Percentiles rank a stretch among this genome's conserved stretches.
These are phyloP conservation scores for Brachyistius frenatus DNA, from an alignment of 2,113 vertebrate genomes.

Conservation along the genomic window DNA sequence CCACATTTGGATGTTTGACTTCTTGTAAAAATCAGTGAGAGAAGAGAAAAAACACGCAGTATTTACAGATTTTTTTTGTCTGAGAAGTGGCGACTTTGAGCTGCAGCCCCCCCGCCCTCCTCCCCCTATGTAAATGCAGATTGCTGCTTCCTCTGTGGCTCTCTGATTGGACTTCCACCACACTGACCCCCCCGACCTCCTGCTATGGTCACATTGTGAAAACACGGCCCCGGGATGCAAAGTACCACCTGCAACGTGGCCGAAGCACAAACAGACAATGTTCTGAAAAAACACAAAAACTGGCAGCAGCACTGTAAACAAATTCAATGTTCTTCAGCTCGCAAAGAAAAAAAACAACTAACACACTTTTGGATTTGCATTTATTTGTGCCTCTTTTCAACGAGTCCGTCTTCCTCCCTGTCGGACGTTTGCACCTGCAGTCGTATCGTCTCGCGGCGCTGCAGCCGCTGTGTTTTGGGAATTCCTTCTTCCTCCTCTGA, in stretches of 20 bases:
- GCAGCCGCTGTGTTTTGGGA: conserved; percentile 61
- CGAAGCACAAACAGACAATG: conserved; percentile 40
- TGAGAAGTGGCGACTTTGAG: conserved; percentile 8
- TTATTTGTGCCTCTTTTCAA: conserved; percentile 17
- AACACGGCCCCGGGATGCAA: conserved; percentile 51
- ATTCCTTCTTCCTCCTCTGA: conserved; percentile 54
- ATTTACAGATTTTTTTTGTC: conserved; percentile 43
- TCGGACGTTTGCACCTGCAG: conserved; percentile 59
- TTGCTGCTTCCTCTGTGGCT: conserved; percentile 55
- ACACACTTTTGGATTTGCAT: conserved; percentile 4
- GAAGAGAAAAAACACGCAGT: neutral
- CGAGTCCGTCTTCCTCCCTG: neutral
- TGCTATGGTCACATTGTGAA: conserved; percentile 57
- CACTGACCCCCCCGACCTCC: conserved; percentile 41
- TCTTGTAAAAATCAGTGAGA: conserved; percentile 19
- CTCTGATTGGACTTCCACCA: conserved; percentile 67
- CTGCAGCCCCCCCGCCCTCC: neutral
- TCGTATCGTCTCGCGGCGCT: conserved; percentile 22
- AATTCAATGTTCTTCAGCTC: conserved; percentile 4
- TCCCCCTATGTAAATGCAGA: conserved; percentile 30
- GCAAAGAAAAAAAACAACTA: neutral
- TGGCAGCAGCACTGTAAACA: conserved; percentile 34
- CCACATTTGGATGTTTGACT: conserved; percentile 29
- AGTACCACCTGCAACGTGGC: conserved; percentile 62
- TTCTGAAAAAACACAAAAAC: neutral